Conservation (phyloP, 2,113 vertebrate species). For the Ailurus styani region DNA sequence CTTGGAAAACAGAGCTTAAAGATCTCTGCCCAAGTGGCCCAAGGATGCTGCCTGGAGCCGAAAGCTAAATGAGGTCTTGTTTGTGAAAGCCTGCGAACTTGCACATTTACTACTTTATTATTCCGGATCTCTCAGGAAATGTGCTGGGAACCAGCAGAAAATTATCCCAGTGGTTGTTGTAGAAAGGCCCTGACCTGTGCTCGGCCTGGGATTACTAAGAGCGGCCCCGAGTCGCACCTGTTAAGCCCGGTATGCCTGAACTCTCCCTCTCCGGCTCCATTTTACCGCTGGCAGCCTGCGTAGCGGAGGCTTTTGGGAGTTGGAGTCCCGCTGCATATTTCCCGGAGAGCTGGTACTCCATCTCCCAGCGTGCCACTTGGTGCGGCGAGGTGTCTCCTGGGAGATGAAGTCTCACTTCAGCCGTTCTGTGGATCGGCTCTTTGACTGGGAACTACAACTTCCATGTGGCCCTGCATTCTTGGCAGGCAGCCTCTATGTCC, state of each 20-base stretch:
- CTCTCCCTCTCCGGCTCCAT: fast-evolving
- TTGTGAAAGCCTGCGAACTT: not conserved
- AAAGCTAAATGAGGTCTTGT: not conserved
- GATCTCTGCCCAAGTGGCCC: not conserved
- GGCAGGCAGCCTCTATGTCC: not conserved
- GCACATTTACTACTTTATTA: not conserved
- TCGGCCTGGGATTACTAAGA: not conserved
- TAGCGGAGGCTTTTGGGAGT: conserved; percentile 22
- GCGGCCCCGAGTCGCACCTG: fast-evolving
- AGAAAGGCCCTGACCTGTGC: not conserved
- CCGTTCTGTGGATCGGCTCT: fast-evolving
- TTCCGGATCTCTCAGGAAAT: not conserved
- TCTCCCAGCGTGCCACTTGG: not conserved
- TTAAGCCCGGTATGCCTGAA: not conserved
- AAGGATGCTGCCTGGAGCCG: not conserved
- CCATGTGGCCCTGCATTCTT: not conserved
- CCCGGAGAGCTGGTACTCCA: not conserved
- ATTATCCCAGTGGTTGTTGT: not conserved
- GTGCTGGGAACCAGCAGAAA: not conserved
- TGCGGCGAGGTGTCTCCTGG: not conserved
- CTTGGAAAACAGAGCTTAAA: not conserved
- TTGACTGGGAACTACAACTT: not conserved
- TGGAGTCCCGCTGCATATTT: not conserved
- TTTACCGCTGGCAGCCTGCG: fast-evolving
- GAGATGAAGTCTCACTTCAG: not conserved